Evolutionary conservation across 2,888 invertebrate species (phyloP), one percentile per base, ranked within the genome.

Genomic region (Sinohyriopsis cumingii): DNA sequence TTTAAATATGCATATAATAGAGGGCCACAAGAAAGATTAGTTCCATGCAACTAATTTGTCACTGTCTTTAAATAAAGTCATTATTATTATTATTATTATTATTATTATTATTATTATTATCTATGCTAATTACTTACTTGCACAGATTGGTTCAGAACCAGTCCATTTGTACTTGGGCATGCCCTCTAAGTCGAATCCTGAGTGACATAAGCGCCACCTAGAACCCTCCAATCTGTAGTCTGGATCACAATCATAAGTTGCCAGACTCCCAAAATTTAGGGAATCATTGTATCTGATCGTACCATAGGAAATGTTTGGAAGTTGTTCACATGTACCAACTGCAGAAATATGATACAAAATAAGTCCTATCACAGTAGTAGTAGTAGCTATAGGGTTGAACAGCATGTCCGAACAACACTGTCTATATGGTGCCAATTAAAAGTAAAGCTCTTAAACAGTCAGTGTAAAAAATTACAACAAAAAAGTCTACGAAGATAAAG

Each of bases 71-170:
- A 25, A 6, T 28, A 6, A 28, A 28, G 28, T 28, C 6, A 6
- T 28, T 28, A 28, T 5, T 28, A 28, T 28, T n/a, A n/a, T 28
- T 28, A 33, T 33, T 33, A 33, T 33, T 33, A 33, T 33, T 33
- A 33, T 33, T 6, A 33, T 33, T 33, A 33, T 33, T 33, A 33
- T 33, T 33, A 33, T 33, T 45, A 45, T 45, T 45, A 45, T 45
- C 45, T 45, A 45, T 3, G 3, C 45, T 45, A 12, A 45, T 45
- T 66, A 59, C 59, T 56, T 76, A 85, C 84, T 77, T 72, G 75
- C 24, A 76, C 85, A 86, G 18, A 25, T 62, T 28, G 85, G 82
- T 59, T 77, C 71, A 20, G 33, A 64, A 24, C 82, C 84, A 63
- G 77, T 80, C 85, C 85, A 86, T 54, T 62, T 24, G 45, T 77